These are phyloP conservation scores for Drosophila seclusa DNA, from an alignment of 2,888 invertebrate species.

Conservation along the genomic window DNA sequence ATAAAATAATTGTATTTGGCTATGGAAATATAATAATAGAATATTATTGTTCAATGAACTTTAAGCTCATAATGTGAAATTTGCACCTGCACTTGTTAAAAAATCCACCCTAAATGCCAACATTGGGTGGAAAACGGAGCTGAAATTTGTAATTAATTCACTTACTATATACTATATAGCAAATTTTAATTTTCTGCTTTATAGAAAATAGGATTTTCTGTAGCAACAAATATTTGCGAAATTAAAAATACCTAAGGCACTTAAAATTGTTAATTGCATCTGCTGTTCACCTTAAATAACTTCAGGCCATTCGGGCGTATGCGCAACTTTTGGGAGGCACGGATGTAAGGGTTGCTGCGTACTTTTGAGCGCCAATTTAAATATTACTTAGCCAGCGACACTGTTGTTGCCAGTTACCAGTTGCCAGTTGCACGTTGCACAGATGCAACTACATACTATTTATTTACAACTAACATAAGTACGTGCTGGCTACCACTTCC, in stretches of 20 bases:
- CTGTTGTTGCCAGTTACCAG: conserved; percentile 5
- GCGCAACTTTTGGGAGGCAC: not conserved
- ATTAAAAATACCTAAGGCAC: conserved; percentile 7
- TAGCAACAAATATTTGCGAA: not conserved
- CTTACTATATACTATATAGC: not conserved
- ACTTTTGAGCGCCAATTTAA: conserved; percentile 48
- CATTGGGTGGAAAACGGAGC: not conserved
- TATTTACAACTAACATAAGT: conserved; percentile 60
- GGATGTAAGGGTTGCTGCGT: conserved; percentile 32
- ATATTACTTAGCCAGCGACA: conserved; percentile 32
- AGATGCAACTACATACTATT: conserved; percentile 58
- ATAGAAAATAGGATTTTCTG: too few relatives aligned
- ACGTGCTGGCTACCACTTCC: conserved; percentile 38
- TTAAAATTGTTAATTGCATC: conserved; percentile 3
- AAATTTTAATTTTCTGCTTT: not conserved
- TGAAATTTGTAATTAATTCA: not conserved
- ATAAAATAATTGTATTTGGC: not conserved
- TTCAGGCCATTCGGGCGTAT: conserved; percentile 1
- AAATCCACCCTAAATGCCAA: not conserved
- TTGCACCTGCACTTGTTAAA: not conserved
- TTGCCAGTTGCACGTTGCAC: conserved; percentile 37
- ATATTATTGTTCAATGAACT: not conserved
- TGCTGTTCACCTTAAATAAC: not conserved
- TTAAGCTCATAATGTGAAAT: not conserved
- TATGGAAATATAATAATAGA: not conserved